phyloP scores from a whole-genome alignment of 2,888 invertebrate genomes.

The Luperina nickerlii region DNA sequence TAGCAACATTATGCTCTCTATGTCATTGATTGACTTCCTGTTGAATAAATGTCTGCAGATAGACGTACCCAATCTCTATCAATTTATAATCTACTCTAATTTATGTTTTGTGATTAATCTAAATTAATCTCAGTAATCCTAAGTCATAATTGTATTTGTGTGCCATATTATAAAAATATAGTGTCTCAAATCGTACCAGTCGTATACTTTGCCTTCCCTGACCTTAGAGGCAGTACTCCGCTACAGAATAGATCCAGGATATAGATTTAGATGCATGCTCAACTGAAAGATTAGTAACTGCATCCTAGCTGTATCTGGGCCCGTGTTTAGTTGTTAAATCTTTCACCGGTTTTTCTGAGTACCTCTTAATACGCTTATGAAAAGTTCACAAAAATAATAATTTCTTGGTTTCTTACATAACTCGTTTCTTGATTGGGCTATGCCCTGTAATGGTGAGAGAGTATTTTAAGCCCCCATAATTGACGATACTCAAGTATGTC shows the following conservation, averaged over 20 bases:
- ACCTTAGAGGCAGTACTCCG: too few relatives aligned
- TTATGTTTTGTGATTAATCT: too few relatives aligned
- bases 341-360: not conserved
- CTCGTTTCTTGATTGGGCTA: not conserved
- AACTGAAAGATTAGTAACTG: not conserved
- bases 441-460: not conserved
- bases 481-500: not conserved
- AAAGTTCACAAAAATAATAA: not conserved
- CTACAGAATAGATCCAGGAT: not conserved
- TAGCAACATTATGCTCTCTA: too few relatives aligned
- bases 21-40: too few relatives aligned
- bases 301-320: not conserved
- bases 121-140: too few relatives aligned
- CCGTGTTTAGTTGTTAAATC: not conserved
- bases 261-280: not conserved
- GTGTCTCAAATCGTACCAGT: too few relatives aligned
- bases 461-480: not conserved
- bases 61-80: too few relatives aligned
- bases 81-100: too few relatives aligned
- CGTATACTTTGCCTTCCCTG: too few relatives aligned
- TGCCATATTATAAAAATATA: too few relatives aligned
- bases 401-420: not conserved
- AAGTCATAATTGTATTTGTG: too few relatives aligned
- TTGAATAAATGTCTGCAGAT: too few relatives aligned
- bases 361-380: not conserved